Evolutionary conservation across 1,140 invertebrate genomes (phyloP), one percentile per base, ranked within the genome.

Genomic region (Euborellia annulipes): DNA sequence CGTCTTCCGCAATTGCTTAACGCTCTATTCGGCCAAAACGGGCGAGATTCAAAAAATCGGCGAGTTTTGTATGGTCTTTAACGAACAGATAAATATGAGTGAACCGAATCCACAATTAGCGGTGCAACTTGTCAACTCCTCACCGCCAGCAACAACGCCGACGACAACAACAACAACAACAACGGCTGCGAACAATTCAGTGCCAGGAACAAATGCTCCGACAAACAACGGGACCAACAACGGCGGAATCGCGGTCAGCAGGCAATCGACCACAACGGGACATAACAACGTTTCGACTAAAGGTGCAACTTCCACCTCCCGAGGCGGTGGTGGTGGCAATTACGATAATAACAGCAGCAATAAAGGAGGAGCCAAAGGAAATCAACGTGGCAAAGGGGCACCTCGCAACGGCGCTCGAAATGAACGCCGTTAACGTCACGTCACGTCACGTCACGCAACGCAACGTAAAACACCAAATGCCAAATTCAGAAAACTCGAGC

Each of bases 1-100:
- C 0, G 65, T 93, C 21, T 96, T 85, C 82, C 81, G 91, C 47
- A 79, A 82, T 36, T 90, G 84, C 54, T 66, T 96, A 17, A 97
- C 92, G 0, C 62, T 96, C 1, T 93, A 94, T 61, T 85, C 85
- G 0, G 86, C 86, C 8, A 94, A 94, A 68, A 80, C 73, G 50
- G 90, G 90, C 9, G 88, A 92, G 52, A 76, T 85, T 48, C 78
- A 82, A 54, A 83, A 84, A 62, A 76, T 86, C 17, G 82, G 79
- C 13, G 58, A 52, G 48, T 94, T 92, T 61, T 92, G 86, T 62
- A 75, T 84, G 73, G 72, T 81, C 8, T 91, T 92, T 55, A 85
- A 85, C 55, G 89, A 94, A 61, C 75, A 81, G 37, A 61, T 89
- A 0, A 90, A 91, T 57, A 89, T 93, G 84, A 91, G 86, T 61